Base-by-base conservation (phyloP, 2,113 vertebrate species). In the Sitta europaea region DNA sequence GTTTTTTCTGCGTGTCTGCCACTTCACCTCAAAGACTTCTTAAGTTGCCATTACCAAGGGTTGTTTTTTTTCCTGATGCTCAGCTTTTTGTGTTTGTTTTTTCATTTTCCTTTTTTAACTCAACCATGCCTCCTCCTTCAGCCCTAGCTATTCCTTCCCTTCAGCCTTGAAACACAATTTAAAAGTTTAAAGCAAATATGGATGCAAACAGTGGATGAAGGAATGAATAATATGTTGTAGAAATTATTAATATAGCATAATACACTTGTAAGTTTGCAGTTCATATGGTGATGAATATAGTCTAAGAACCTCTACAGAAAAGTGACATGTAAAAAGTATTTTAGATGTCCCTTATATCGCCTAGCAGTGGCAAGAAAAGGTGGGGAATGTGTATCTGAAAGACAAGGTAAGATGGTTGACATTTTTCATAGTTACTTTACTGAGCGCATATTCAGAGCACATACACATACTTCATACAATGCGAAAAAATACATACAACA, bases 91-190 rank as follows among this genome's bases (percentile, higher is more conserved):
- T 28, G 15, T 38, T 78, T n/a, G 9, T 4, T 16, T 50, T 31
- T 71, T 55, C 10, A 62, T 63, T 27, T 23, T 50, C 9, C 4
- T 33, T n/a, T 16, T 4, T 38, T 13, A 80, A 62, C 11, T 25
- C 0, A 1, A 9, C 12, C 2, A 2, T 42, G 11, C 10, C 2
- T 45, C 7, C 12, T 6, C 4, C 29, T 31, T 21, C 23, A 66
- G 3, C 17, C 4, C 21, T 29, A 57, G 25, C 3, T 77, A 43
- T 50, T 92, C 24, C 7, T 76, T 76, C 42, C 10, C 28, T 86
- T 74, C 36, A 75, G 9, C 53, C 0, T 1, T 55, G n/a, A 84
- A 80, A 66, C 5, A n/a, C 14, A 63, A 28, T 70, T 76, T 45
- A 35, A 58, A 87, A 58, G 20, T 54, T 57, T 74, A n/a, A 75